phyloP scores from a whole-genome alignment of 2,797 vertebrate genomes.

The Phoeniculus purpureus region DNA sequence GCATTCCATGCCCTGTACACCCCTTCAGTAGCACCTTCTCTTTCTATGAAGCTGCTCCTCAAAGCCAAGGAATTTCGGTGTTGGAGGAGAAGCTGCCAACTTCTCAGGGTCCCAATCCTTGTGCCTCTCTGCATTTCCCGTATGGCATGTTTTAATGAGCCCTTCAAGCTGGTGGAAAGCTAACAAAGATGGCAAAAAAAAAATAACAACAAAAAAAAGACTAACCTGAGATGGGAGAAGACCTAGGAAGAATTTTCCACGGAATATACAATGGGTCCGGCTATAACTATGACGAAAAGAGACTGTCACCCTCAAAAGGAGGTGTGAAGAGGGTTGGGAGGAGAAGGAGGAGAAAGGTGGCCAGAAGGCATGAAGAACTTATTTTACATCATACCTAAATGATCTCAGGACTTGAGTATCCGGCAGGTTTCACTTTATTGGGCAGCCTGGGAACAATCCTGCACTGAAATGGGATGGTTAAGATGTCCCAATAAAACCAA shows the following conservation, averaged over 20 bases:
- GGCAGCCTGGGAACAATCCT: background rate
- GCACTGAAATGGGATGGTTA: background rate
- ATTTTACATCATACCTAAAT: background rate
- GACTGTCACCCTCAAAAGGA: background rate
- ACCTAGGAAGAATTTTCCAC: conserved; percentile 37
- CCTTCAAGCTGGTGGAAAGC: conserved; percentile 34
- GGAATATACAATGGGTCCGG: background rate
- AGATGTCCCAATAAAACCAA: background rate
- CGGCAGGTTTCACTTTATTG: no score
- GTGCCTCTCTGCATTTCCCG: conserved; percentile 38
- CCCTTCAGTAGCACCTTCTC: background rate
- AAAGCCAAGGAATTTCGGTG: conserved; percentile 44
- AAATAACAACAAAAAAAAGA: background rate
- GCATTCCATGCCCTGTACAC: background rate
- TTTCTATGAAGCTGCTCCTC: background rate
- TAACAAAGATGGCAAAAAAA: background rate
- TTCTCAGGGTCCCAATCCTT: conserved; percentile 30
- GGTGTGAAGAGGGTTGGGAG: background rate
- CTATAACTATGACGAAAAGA: background rate
- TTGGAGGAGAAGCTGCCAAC: background rate
- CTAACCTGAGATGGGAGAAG: background rate
- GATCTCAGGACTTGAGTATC: background rate
- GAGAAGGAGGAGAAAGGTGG: background rate
- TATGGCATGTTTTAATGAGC: background rate
- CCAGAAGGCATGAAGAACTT: background rate